These are phyloP conservation scores for Cossypha caffra DNA, from an alignment of 2,797 vertebrate genomes.

Conservation along the genomic window DNA sequence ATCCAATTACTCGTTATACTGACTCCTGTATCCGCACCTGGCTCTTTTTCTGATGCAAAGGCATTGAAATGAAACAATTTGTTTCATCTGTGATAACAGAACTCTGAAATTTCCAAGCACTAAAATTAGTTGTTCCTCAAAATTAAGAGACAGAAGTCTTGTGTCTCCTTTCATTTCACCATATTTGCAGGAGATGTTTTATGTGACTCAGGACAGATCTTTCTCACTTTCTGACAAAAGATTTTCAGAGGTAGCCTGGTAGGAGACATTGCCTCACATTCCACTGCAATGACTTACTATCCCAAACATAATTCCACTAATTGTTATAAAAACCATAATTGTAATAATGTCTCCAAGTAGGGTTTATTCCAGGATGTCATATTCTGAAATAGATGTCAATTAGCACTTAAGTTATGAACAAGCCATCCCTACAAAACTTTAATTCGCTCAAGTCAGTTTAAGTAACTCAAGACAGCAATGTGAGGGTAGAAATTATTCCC, in stretches of 20 bases:
- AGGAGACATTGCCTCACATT: background rate
- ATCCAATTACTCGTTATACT: constrained; percentile 46
- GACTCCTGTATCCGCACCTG: background rate
- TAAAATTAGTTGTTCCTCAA: background rate
- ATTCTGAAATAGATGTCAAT: constrained; percentile 67
- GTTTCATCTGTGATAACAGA: background rate
- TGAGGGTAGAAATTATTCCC: constrained; percentile 65
- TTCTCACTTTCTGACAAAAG: background rate
- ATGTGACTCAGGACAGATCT: background rate
- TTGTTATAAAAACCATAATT: constrained; percentile 54
- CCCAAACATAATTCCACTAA: constrained; percentile 38
- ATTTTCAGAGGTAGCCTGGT: constrained; percentile 16
- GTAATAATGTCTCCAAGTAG: constrained; percentile 47
- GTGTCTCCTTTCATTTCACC: background rate
- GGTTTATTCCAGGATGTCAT: constrained; percentile 49
- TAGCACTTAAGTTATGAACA: constrained; percentile 58
- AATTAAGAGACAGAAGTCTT: background rate
- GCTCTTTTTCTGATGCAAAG: background rate
- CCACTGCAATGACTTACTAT: constrained; percentile 7
- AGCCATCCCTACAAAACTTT: constrained; percentile 66
- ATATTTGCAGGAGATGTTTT: background rate
- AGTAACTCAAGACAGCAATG: constrained; percentile 56
- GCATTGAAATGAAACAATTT: background rate
- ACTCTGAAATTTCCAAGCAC: background rate
- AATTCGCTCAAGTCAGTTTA: constrained; percentile 55